phyloP scores from a whole-genome alignment of 2,113 vertebrate species.

The Marmota flaviventris region DNA sequence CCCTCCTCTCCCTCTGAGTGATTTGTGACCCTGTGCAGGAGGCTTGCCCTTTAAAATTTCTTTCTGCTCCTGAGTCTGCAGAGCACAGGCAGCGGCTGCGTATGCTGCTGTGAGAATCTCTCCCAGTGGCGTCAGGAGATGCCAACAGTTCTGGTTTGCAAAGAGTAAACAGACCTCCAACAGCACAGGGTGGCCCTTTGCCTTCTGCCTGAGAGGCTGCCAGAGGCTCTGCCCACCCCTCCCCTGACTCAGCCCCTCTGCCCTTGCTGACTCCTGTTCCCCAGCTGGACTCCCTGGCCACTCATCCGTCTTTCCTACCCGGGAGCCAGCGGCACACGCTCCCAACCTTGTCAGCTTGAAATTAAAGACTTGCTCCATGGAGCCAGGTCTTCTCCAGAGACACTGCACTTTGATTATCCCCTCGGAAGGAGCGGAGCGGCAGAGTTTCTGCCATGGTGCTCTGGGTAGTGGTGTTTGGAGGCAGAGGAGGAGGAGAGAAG shows the following conservation, averaged over 20 bases:
- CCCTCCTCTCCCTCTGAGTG: background rate
- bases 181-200: background rate
- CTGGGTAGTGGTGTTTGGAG: background rate
- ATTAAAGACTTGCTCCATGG: constrained; percentile 72
- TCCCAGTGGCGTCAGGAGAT: accelerated
- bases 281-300: constrained; percentile 25
- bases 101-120: background rate
- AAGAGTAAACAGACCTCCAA: background rate
- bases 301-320: constrained; percentile 21
- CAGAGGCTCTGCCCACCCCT: background rate
- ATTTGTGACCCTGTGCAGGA: background rate
- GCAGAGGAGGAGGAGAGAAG: background rate
- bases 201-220: background rate
- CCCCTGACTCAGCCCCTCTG: background rate
- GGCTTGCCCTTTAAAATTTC: background rate
- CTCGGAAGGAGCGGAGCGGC: constrained; percentile 24
- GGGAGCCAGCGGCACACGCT: background rate
- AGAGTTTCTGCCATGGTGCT: constrained; percentile 26
- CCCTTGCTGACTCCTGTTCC: background rate
- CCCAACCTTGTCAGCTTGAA: constrained; percentile 79
- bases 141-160: background rate
- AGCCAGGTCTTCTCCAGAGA: constrained; percentile 45
- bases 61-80: background rate
- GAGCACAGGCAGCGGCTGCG: background rate
- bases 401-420: constrained; percentile 30